Evolutionary conservation across 2,888 invertebrate genomes (phyloP), one percentile per base, ranked within the genome.

Genomic region (Petrolisthes cinctipes): DNA sequence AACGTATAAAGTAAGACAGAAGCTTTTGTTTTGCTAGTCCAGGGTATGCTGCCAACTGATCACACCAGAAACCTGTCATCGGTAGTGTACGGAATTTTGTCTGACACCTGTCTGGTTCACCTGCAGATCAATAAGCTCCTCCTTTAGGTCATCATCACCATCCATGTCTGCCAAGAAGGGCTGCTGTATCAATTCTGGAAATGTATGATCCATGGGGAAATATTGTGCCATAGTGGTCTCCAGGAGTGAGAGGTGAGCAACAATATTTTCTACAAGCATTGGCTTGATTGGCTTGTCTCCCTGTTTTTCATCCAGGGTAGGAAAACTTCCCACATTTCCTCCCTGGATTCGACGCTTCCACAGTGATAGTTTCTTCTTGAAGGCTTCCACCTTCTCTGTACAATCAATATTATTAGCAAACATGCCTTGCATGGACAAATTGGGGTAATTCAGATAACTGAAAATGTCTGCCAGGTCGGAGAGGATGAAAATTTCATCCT

Each of bases 161-260:
- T 71, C 57, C 82, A 82, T 82, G 73, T 82, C 86, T 86, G 86
- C 82, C 86, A 81, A 51, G 86, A 82, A 86, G 81, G 80, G 37
- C 57, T 73, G 76, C n/a, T 82, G 76, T 57, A 86, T 81, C 86
- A 82, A 82, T 86, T 86, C 86, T 81, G 73, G 56, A 75, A 51
- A 61, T 86, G 73, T 82, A 53, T 57, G 57, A 86, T 80, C 79
- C 54, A 9, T 80, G 79, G 85, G 54, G 80, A 85, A 73, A 57
- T 57, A 20, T 84, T 68, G 37, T 5, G 53, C 17, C 75, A 83
- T 68, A 68, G 82, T 73, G 51, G 71, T 76, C 76, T 83, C 83
- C 7, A 83, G 75, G 83, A 20, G 61, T 56, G 56, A 83, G 83
- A 76, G 76, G 76, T 76, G 76, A 83, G 83, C 61, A 83, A 76